Evolutionary conservation across 2,888 invertebrate genomes (phyloP).

Genomic region (Ephialtes manifestator): DNA sequence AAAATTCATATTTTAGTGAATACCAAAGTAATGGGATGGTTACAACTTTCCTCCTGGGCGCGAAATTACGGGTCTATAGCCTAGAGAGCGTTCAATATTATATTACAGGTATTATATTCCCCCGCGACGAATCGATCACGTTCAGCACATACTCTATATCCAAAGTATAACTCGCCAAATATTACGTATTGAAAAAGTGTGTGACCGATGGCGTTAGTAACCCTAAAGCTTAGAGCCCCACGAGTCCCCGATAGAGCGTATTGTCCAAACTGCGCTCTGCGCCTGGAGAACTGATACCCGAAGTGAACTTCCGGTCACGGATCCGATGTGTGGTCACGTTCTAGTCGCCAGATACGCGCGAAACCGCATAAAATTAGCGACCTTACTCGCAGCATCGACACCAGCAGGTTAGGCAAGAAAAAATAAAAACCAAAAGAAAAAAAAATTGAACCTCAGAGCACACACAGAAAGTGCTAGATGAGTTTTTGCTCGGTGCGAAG

Average conservation of each 20-base stretch:
- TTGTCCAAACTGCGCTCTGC: slow-evolving; percentile 28
- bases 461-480: slow-evolving; percentile 12
- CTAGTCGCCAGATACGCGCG: slow-evolving; percentile 63
- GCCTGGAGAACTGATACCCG: slow-evolving; percentile 69
- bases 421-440: slow-evolving; percentile 19
- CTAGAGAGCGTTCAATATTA: background rate
- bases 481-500: slow-evolving; percentile 27
- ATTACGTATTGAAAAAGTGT: slow-evolving; percentile 13
- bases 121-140: slow-evolving; percentile 45
- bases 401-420: slow-evolving; percentile 7
- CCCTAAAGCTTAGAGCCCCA: slow-evolving; percentile 35
- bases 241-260: slow-evolving; percentile 23
- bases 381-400: slow-evolving; percentile 32
- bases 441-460: slow-evolving; percentile 8
- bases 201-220: slow-evolving; percentile 47
- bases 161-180: background rate
- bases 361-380: slow-evolving; percentile 61
- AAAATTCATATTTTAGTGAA: no score
- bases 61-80: background rate
- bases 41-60: background rate
- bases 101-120: background rate
- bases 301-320: slow-evolving; percentile 67
- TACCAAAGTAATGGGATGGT: no score
- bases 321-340: slow-evolving; percentile 78
- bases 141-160: background rate